phyloP scores from a whole-genome alignment of 2,888 invertebrate genomes.

The Vesta saturnalis region DNA sequence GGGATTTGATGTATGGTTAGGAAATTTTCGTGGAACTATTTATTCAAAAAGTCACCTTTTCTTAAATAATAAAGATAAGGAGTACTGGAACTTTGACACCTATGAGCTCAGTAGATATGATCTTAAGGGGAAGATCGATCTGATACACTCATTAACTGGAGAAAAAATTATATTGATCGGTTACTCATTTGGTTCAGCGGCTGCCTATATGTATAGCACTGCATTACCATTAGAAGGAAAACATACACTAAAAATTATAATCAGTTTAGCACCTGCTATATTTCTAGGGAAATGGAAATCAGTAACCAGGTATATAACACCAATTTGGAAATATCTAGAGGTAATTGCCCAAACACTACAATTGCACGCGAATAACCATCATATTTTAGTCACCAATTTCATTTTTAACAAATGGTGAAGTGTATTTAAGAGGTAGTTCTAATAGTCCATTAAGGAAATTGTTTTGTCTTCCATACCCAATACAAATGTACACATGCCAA shows the following conservation, averaged over 20 bases:
- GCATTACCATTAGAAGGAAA: constrained; percentile 72
- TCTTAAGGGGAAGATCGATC: constrained; percentile 30
- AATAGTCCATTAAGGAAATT: background rate
- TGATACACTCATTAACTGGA: constrained; percentile 34
- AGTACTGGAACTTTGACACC: constrained; percentile 53
- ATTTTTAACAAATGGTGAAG: constrained; percentile 10
- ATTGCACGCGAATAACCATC: background rate
- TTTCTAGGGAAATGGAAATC: background rate
- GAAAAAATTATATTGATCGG: constrained; percentile 74
- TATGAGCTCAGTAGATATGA: constrained; percentile 42
- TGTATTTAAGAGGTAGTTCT: background rate
- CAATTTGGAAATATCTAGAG: background rate
- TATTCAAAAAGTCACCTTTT: constrained; percentile 40
- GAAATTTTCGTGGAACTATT: constrained; percentile 50
- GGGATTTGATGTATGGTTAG: constrained; percentile 65
- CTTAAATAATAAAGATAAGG: constrained; percentile 51
- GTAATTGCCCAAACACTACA: too few relatives aligned
- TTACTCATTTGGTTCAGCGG: constrained; percentile 85
- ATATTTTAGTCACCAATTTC: background rate
- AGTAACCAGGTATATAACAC: background rate
- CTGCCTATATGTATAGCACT: constrained; percentile 72
- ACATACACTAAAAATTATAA: constrained; percentile 69
- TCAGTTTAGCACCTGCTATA: constrained; percentile 67
- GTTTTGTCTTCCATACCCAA: constrained; percentile 35
- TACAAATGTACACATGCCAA: constrained; percentile 38